Conservation (phyloP, 1,140 invertebrate species). For the Ceratitis capitata region DNA sequence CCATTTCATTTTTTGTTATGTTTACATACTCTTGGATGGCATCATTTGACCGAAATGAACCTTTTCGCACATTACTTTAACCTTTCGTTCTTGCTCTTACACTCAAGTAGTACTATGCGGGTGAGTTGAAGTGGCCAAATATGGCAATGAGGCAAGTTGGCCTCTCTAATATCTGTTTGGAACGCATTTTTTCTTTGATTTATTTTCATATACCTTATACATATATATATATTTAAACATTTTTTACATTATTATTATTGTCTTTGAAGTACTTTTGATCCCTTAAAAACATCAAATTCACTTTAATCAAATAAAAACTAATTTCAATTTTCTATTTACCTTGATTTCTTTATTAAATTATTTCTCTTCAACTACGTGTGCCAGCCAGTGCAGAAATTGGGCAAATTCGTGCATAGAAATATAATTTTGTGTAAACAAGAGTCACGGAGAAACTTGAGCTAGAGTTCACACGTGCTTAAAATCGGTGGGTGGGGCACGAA, state of each 20-base stretch:
- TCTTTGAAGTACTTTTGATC: not conserved
- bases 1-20: not conserved
- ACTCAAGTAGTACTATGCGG: not conserved
- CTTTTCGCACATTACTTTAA: not conserved
- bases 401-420: not conserved
- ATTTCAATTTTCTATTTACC: not conserved
- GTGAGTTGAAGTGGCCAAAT: not conserved
- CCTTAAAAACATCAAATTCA: not conserved
- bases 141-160: not conserved
- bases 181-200: not conserved
- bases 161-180: too few species aligned
- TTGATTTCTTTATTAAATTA: not conserved
- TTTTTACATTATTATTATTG: not conserved
- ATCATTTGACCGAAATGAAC: not conserved
- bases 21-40: not conserved
- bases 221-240: not conserved
- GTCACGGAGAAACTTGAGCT: too few species aligned
- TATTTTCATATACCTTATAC: not conserved
- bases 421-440: too few species aligned
- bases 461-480: too few species aligned
- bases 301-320: not conserved
- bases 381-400: not conserved
- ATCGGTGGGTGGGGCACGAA: too few species aligned
- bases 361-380: not conserved
- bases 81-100: not conserved